Base-by-base conservation (phyloP, 2,888 invertebrate species). In the Rhingia campestris region DNA sequence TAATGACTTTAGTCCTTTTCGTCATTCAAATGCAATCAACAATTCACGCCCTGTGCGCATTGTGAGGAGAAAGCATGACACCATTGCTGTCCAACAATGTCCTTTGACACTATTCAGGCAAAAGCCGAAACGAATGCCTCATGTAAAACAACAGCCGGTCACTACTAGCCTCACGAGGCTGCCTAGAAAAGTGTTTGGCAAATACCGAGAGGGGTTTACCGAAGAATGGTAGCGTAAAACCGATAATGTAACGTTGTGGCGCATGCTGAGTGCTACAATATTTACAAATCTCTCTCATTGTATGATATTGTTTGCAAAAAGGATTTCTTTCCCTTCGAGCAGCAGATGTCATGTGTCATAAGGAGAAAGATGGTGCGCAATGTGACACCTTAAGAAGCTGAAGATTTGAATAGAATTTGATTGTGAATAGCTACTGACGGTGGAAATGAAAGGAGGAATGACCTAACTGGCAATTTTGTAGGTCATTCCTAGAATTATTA, bases 191-290 rank as follows among this genome's bases (percentile, higher is more conserved):
- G 53, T 74, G 53, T 51, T 73, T 53, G 30, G 79, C 73, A 77
- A 69, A 82, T 58, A 82, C n/a, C 32, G n/a, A 33, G n/a, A 10
- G 6, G 64, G 30, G 53, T 66, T 75, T 64, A 70, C 64, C 64
- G 32, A 58, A 12, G 47, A 84, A 75, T 74, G 69, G 84, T 80
- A 80, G 84, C 84, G 66, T 80, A 75, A 80, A 80, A 66, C 84
- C 80, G 75, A 76, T 81, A 76, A 88, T 89, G 87, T 70, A 56
- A 79, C 59, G 73, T 80, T 86, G 87, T 87, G 88, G 87, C 87
- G 87, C 87, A 88, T 86, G 88, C 88, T 88, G 88, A 81, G 87
- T 87, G 87, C 86, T 86, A 87, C 87, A 88, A 88, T 88, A 87
- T 89, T 89, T 88, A 88, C 87, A 88, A 87, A 88, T 89, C 88